phyloP scores from a whole-genome alignment of 2,888 invertebrate species.

The Cheilosia scutellata region DNA sequence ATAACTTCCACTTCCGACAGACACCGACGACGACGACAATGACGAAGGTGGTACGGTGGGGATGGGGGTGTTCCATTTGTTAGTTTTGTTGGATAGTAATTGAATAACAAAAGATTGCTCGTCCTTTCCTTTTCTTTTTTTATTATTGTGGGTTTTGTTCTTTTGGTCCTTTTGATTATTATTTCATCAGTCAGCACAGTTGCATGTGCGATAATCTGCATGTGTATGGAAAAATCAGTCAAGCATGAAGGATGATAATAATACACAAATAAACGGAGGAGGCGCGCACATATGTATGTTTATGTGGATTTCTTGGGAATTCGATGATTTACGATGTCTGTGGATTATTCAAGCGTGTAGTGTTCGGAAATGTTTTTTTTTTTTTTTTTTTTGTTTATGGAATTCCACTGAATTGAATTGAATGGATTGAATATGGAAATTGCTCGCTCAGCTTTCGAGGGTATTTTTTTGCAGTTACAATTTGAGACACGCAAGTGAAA shows the following conservation, averaged over 20 bases:
- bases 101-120: slow-evolving; percentile 72
- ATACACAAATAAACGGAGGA: slow-evolving; percentile 67
- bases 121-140: slow-evolving; percentile 36
- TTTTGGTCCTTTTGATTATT: slow-evolving; percentile 50
- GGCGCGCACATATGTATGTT: slow-evolving; percentile 60
- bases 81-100: slow-evolving; percentile 65
- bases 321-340: slow-evolving; percentile 74
- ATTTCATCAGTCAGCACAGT: slow-evolving; percentile 73
- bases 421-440: slow-evolving; percentile 65
- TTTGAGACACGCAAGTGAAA: slow-evolving; percentile 16
- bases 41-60: neutral
- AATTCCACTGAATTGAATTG: slow-evolving; percentile 52
- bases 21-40: neutral
- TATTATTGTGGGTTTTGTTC: slow-evolving; percentile 10
- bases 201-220: slow-evolving; percentile 72
- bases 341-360: slow-evolving; percentile 69
- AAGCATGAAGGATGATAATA: slow-evolving; percentile 84
- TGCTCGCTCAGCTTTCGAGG: slow-evolving; percentile 2
- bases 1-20: slow-evolving; percentile 70
- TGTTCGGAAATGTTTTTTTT: slow-evolving; percentile 45
- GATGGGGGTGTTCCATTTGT: slow-evolving; percentile 20
- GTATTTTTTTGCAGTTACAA: slow-evolving; percentile 2
- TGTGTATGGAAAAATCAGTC: slow-evolving; percentile 81
- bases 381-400: slow-evolving; percentile 4
- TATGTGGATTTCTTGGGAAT: slow-evolving; percentile 67